phyloP scores from a whole-genome alignment of 2,113 vertebrate genomes.

The Mobula birostris region DNA sequence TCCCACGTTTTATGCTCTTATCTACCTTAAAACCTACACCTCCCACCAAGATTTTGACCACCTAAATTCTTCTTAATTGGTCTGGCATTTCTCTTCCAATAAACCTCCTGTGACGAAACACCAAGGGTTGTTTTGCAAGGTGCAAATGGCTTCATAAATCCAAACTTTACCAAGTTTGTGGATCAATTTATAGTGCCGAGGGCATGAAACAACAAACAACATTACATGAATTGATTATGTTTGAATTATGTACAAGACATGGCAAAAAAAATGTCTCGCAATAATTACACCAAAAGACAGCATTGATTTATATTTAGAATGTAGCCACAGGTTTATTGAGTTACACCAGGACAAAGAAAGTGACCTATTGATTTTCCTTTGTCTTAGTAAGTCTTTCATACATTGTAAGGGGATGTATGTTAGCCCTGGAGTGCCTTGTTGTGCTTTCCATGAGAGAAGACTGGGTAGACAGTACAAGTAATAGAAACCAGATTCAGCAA shows the following conservation, averaged over 20 bases:
- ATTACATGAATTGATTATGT: background rate
- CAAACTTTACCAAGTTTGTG: too few relatives aligned
- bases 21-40: background rate
- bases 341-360: background rate
- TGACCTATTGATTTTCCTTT: background rate
- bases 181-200: background rate
- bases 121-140: too few relatives aligned
- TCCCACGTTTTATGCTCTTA: too few relatives aligned
- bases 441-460: background rate
- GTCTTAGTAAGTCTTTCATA: background rate
- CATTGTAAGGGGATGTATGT: background rate
- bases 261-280: background rate
- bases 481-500: too few relatives aligned
- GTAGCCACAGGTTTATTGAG: conserved; percentile 2
- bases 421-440: background rate
- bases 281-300: conserved; percentile 3
- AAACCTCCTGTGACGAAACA: background rate
- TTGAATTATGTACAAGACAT: background rate
- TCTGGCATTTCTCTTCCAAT: background rate
- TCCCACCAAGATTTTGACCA: background rate
- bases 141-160: background rate
- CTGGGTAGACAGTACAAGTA: background rate
- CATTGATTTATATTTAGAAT: conserved; percentile 19
- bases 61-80: background rate
- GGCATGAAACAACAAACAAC: background rate